These are phyloP conservation scores for Delphinapterus leucas DNA, from an alignment of 2,113 vertebrate genomes.

Conservation along the genomic window DNA sequence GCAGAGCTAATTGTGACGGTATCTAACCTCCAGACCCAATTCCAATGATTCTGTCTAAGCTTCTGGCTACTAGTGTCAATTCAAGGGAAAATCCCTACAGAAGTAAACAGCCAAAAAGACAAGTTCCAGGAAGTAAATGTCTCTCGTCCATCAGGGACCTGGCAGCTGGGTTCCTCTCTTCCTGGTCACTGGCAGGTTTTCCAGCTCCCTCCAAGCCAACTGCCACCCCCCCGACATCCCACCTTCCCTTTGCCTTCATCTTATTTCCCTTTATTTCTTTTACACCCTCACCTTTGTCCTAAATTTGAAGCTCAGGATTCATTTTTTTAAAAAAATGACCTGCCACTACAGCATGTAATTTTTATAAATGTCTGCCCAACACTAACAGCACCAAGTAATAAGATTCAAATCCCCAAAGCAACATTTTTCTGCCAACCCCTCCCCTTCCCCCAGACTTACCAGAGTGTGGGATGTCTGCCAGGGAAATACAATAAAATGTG, in stretches of 20 bases:
- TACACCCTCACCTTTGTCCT: constrained; percentile 30
- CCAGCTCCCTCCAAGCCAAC: background rate
- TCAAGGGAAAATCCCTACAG: background rate
- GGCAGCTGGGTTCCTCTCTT: background rate
- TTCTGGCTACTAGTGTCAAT: background rate
- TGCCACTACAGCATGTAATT: constrained; percentile 38
- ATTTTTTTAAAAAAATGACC: constrained; percentile 60
- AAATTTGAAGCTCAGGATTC: constrained; percentile 49
- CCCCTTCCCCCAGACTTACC: background rate
- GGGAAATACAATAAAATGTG: constrained; percentile 66
- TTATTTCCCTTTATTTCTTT: constrained; percentile 11
- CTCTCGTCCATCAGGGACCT: background rate
- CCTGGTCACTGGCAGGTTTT: background rate
- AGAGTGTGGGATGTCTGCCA: constrained; percentile 52
- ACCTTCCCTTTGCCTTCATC: background rate
- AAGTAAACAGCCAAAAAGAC: constrained; percentile 4
- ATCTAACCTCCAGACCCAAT: background rate
- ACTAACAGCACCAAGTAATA: constrained; percentile 23
- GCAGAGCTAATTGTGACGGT: background rate
- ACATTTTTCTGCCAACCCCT: constrained; percentile 45
- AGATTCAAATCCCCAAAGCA: constrained; percentile 56
- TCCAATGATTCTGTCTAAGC: background rate
- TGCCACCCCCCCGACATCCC: background rate
- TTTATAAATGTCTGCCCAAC: constrained; percentile 60
- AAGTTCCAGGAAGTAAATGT: background rate